Evolutionary conservation across 2,113 vertebrate species (phyloP).

Genomic region (Cettia cetti): DNA sequence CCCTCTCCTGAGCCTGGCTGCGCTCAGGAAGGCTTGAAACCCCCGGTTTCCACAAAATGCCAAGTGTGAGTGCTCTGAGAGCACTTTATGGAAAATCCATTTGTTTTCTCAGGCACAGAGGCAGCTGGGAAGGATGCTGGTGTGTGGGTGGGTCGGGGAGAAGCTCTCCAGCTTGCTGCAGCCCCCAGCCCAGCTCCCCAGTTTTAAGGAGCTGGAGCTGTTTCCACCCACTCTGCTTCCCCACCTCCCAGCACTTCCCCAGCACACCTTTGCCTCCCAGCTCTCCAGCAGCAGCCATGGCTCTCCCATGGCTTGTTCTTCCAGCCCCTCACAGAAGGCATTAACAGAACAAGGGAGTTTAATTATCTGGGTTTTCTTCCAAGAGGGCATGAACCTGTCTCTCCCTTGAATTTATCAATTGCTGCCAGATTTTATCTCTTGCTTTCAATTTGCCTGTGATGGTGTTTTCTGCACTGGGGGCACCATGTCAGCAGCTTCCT

Average conservation of each 20-base stretch:
- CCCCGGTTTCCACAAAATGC: background rate
- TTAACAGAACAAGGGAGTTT: slow-evolving; percentile 19
- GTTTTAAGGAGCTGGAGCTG: background rate
- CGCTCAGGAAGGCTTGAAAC: background rate
- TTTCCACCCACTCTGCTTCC: background rate
- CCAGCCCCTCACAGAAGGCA: background rate
- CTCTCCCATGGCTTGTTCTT: background rate
- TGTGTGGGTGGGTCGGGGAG: background rate
- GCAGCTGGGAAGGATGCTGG: background rate
- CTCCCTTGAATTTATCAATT: slow-evolving; percentile 23
- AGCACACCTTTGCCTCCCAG: background rate
- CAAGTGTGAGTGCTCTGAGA: background rate
- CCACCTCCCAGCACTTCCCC: background rate
- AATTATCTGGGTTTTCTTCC: slow-evolving; percentile 39
- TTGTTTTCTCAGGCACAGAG: background rate
- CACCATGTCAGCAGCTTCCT: background rate
- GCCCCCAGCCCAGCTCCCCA: background rate
- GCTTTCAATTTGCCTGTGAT: slow-evolving; percentile 6
- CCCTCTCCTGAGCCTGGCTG: background rate
- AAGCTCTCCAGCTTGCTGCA: background rate
- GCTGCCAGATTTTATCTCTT: slow-evolving; percentile 19
- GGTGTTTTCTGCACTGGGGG: background rate
- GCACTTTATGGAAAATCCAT: background rate
- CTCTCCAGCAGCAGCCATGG: background rate
- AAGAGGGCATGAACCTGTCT: slow-evolving; percentile 38